These are phyloP conservation scores for Acrocyrtus sp. DNA, from an alignment of 2,888 invertebrate genomes.

Conservation along the genomic window DNA sequence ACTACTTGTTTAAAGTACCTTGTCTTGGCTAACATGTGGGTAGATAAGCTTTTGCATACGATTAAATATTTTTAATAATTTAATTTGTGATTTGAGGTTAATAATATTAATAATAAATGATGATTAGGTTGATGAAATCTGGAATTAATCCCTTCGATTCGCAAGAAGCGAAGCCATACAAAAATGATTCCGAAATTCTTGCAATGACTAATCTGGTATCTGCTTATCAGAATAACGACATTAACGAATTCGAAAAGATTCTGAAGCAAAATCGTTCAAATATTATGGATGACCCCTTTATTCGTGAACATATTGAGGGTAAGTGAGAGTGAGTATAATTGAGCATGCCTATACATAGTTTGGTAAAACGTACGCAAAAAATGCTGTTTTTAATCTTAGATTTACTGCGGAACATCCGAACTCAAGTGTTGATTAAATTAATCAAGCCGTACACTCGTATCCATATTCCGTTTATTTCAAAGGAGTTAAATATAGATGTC, in stretches of 20 bases:
- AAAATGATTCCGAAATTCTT: constrained; percentile 98
- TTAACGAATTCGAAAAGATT: constrained; percentile 97
- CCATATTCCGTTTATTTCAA: constrained; percentile 97
- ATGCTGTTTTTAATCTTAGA: constrained; percentile 70
- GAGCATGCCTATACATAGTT: too few relatives aligned
- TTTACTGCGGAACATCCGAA: constrained; percentile 92
- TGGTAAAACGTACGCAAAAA: background rate
- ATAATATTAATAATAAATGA: too few relatives aligned
- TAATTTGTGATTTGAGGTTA: too few relatives aligned
- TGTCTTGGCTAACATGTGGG: constrained; percentile 97
- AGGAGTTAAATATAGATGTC: constrained; percentile 91
- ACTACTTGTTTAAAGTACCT: constrained; percentile 98
- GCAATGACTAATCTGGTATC: constrained; percentile 99
- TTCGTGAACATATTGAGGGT: constrained; percentile 97
- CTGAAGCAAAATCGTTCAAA: constrained; percentile 92
- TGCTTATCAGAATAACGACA: constrained; percentile 96
- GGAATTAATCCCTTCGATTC: constrained; percentile 99
- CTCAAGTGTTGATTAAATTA: constrained; percentile 95
- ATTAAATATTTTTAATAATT: background rate
- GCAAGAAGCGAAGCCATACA: constrained; percentile 99
- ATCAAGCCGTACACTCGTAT: constrained; percentile 98
- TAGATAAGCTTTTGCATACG: too few relatives aligned
- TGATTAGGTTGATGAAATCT: constrained; percentile 98
- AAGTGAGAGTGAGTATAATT: constrained; percentile 1
- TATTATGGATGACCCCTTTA: constrained; percentile 99